Conservation (phyloP, 2,797 vertebrate genomes). For the Ptychobarbus kaznakovi region DNA sequence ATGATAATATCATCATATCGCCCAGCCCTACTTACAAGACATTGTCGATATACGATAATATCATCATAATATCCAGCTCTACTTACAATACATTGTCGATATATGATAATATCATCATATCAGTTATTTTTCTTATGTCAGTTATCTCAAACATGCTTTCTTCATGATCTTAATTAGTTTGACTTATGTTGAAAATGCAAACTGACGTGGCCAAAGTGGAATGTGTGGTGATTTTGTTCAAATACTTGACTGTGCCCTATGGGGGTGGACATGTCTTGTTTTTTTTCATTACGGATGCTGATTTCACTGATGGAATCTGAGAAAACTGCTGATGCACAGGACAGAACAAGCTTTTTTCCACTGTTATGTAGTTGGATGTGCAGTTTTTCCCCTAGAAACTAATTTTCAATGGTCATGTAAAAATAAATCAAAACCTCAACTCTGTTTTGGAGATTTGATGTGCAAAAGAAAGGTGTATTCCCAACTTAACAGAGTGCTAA, state of each 20-base stretch:
- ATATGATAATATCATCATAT: neutral
- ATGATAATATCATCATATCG: too few relatives aligned
- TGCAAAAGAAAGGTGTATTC: neutral
- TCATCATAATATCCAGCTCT: too few relatives aligned
- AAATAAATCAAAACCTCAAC: slow-evolving; percentile 5
- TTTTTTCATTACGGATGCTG: neutral
- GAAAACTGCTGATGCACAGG: slow-evolving; percentile 18
- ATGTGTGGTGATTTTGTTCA: slow-evolving; percentile 23
- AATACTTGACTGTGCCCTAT: slow-evolving; percentile 18
- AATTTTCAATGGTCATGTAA: neutral
- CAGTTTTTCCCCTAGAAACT: neutral
- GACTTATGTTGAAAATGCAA: slow-evolving; percentile 18
- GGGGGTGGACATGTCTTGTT: neutral
- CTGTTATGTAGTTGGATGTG: slow-evolving; percentile 10
- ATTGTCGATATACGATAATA: too few relatives aligned
- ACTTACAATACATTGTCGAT: too few relatives aligned
- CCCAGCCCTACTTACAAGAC: too few relatives aligned
- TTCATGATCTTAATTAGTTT: neutral
- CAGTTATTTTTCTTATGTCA: neutral
- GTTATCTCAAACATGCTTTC: slow-evolving; percentile 19
- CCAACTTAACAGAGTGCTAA: neutral
- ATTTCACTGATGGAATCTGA: slow-evolving; percentile 29
- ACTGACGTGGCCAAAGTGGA: neutral
- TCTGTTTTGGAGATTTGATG: slow-evolving; percentile 18
- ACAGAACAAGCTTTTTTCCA: slow-evolving; percentile 3